phyloP scores from a whole-genome alignment of 2,888 invertebrate species.

The Cecidostiba fungosa region DNA sequence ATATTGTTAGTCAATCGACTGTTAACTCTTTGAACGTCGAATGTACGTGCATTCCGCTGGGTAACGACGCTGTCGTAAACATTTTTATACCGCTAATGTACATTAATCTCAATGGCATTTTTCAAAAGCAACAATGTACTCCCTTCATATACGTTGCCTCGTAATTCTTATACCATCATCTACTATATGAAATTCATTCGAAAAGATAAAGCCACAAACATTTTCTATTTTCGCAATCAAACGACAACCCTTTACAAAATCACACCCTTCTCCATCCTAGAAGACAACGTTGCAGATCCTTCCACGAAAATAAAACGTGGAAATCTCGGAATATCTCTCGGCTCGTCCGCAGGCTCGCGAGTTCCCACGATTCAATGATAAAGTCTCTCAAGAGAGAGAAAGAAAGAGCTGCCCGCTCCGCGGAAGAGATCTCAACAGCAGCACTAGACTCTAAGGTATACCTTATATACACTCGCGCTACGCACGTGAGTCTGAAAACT shows the following conservation, averaged over 20 bases:
- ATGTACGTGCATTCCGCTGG: not conserved
- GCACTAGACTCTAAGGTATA: not conserved
- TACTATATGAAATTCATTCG: not conserved
- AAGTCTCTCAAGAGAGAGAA: not conserved
- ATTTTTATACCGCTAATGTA: not conserved
- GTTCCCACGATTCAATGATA: slow-evolving; percentile 58
- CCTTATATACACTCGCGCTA: not conserved
- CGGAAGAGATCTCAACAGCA: slow-evolving; percentile 14
- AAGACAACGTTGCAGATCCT: not conserved
- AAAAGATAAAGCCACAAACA: not conserved
- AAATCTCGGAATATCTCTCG: slow-evolving; percentile 48
- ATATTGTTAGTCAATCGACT: slow-evolving; percentile 31
- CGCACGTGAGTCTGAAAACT: slow-evolving; percentile 22
- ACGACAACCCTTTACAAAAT: not conserved
- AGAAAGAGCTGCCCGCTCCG: not conserved
- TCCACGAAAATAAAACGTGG: slow-evolving; percentile 47
- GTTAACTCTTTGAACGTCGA: not conserved
- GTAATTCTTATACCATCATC: not conserved
- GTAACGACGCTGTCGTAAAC: not conserved
- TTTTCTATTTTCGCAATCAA: too few relatives aligned
- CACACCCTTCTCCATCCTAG: not conserved
- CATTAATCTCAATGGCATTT: not conserved
- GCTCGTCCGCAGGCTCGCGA: slow-evolving; percentile 1
- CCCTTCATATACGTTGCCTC: not conserved
- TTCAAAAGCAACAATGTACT: not conserved